phyloP scores from a whole-genome alignment of 1,140 invertebrate species.

The Tetramorium parvispinum region DNA sequence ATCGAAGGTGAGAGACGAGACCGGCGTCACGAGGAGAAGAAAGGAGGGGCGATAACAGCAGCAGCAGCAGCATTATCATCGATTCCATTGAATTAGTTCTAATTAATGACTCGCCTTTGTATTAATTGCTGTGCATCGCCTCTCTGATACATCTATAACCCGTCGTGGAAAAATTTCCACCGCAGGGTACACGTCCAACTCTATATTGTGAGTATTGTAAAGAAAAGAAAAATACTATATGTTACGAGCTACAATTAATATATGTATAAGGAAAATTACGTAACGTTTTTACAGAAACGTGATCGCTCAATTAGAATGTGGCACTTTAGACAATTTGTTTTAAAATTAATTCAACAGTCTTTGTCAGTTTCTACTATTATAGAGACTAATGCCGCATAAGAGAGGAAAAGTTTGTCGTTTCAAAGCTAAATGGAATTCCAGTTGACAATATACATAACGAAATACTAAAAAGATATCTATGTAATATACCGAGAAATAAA shows the following conservation, averaged over 20 bases:
- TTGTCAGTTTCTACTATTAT: not conserved
- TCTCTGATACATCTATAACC: not conserved
- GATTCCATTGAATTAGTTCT: not conserved
- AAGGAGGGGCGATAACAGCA: not conserved
- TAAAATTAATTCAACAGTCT: not conserved
- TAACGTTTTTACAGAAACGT: not conserved
- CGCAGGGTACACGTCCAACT: not conserved
- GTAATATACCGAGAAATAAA: not conserved
- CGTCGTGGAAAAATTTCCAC: slow-evolving; percentile 3
- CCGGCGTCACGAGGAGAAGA: slow-evolving; percentile 45
- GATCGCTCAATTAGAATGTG: not conserved
- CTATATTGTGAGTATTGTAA: not conserved
- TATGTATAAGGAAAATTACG: not conserved
- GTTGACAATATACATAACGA: not conserved
- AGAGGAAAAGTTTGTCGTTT: not conserved
- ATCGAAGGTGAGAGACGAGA: slow-evolving; percentile 85
- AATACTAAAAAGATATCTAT: not conserved
- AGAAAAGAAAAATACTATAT: not conserved
- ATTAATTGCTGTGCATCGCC: not conserved
- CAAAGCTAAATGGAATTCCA: not conserved
- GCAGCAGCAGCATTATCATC: not conserved
- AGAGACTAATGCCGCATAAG: not conserved
- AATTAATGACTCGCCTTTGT: slow-evolving; percentile 6
- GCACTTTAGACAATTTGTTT: not conserved
- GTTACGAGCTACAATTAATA: not conserved